Conservation (phyloP, 2,888 invertebrate species). For the Clusia tigrina region DNA sequence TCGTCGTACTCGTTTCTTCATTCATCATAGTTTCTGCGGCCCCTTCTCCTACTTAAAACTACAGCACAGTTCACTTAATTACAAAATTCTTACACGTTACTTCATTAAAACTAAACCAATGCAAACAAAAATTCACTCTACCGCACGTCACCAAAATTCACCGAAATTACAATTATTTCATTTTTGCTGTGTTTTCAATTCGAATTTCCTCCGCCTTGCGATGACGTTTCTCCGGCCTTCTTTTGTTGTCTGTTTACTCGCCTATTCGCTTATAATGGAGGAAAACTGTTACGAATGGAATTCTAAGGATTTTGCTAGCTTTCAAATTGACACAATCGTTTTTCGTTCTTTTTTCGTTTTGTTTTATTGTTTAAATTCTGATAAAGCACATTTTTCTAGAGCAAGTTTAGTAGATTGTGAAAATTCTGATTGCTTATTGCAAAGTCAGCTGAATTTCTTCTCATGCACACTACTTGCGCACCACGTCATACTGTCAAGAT, state of each 20-base stretch:
- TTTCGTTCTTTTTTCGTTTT: slow-evolving; percentile 2
- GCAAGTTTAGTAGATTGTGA: slow-evolving; percentile 7
- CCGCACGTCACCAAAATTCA: too few relatives aligned
- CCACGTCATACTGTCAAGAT: slow-evolving; percentile 28
- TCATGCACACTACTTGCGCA: slow-evolving; percentile 3
- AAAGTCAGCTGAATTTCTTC: slow-evolving; percentile 15
- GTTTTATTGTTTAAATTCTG: slow-evolving; percentile 11
- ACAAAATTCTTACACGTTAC: background rate
- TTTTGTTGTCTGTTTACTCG: too few relatives aligned
- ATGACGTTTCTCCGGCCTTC: background rate
- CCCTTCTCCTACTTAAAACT: background rate
- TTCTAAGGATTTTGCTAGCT: background rate
- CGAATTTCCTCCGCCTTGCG: background rate
- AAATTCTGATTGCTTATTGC: slow-evolving; percentile 8
- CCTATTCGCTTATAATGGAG: too few relatives aligned
- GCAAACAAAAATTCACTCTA: background rate
- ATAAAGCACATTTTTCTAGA: slow-evolving; percentile 9
- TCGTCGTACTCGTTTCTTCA: slow-evolving; percentile 54
- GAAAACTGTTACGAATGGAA: too few relatives aligned
- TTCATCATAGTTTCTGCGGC: slow-evolving; percentile 56
- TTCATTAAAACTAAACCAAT: background rate
- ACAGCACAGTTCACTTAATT: background rate
- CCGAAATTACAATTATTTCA: background rate
- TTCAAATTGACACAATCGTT: too few relatives aligned
- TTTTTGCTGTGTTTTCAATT: background rate